Base-by-base conservation (phyloP, 1,140 invertebrate genomes). In the Adoxophyes honmai region DNA sequence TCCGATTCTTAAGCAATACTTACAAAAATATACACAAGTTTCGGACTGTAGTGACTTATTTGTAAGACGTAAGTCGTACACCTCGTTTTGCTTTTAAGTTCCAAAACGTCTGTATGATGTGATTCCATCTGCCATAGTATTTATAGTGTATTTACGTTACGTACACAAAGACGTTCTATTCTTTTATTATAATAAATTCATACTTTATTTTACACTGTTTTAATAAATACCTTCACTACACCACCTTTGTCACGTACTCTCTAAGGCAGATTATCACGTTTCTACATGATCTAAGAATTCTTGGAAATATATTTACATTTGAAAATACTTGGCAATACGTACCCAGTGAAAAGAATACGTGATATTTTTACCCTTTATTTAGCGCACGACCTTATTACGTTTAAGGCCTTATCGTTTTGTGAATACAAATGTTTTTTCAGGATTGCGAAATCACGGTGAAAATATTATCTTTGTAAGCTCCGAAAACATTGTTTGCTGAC, bases 331-430 rank as follows among this genome's bases (percentile, higher is more conserved):
- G 39, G 16, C 21, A 18, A 10, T 18, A 44, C 10, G 15, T 14
- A 44, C 39, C n/a, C n/a, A 21, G 39, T 44, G 39, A 44, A 44
- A 44, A 16, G 39, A 42, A 44, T 44, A 44, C 39, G 39, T 16
- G 16, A 44, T 44, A 16, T 44, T 44, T 44, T 16, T 16, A 44
- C 16, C 16, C 39, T 44, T n/a, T n/a, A 44, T 8, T 44, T 44
- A 14, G 39, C 21, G 16, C 39, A 16, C 21, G 39, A 18, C 39
- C 39, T 16, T 14, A 44, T 44, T 44, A 44, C 39, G 15, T 18
- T 44, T 14, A 18, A 42, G 9, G 2, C 15, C 39, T 44, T n/a
- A 44, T 14, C 39, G 10, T 16, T 44, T 44, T 44, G 16, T 10
- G 21, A 42, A 42, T 42, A 42, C 5, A 18, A 42, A 42, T 42